These are phyloP conservation scores for Columbina picui DNA, from an alignment of 2,113 vertebrate genomes.

Conservation along the genomic window DNA sequence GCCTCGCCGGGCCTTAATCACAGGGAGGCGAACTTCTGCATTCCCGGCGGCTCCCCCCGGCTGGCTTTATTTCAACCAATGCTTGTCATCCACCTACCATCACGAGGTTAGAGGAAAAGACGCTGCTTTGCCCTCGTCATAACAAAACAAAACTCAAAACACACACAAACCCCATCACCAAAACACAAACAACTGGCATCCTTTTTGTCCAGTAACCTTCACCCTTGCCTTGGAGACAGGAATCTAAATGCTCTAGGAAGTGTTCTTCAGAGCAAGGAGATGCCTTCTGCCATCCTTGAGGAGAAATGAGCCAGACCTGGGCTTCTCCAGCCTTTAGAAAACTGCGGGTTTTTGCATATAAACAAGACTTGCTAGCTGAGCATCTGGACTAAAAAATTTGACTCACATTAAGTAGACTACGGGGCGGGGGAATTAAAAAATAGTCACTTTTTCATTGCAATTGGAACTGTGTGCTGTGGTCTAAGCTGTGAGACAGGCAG, in stretches of 20 bases:
- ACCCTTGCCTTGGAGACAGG: fast-evolving
- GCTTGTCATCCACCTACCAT: neutral
- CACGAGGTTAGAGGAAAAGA: neutral
- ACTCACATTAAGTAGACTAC: neutral
- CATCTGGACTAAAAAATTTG: neutral
- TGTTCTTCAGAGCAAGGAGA: neutral
- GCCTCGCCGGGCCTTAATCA: neutral
- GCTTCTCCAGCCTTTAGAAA: neutral
- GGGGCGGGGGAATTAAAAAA: neutral
- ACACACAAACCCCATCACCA: too few species aligned
- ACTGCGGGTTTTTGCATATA: neutral
- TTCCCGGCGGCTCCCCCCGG: neutral
- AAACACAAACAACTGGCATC: neutral
- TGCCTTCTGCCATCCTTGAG: neutral
- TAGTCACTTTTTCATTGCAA: neutral
- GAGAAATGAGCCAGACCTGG: fast-evolving
- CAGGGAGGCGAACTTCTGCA: neutral
- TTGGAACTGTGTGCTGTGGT: neutral
- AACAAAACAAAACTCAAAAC: neutral
- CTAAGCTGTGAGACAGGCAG: neutral
- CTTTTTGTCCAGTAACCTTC: neutral
- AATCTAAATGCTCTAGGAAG: neutral
- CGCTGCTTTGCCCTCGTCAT: neutral
- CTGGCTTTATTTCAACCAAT: neutral
- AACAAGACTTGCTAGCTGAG: neutral